Evolutionary conservation across 2,113 vertebrate species (phyloP).

Genomic region (Prochilodus magdalenae): DNA sequence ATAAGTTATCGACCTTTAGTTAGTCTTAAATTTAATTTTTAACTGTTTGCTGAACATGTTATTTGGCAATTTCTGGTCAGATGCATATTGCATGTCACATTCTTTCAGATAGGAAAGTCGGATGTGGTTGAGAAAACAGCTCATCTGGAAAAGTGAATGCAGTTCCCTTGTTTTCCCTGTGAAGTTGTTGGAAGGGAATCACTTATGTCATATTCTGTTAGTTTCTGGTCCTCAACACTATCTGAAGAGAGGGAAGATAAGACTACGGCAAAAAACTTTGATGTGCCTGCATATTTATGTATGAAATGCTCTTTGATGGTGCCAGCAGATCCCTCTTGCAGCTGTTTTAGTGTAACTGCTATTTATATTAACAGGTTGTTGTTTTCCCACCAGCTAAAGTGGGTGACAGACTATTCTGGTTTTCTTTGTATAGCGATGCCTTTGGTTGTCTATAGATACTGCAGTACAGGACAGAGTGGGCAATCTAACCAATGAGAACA

Average conservation of each 20-base stretch:
- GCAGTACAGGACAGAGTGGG: too few relatives aligned
- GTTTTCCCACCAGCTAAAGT: not conserved
- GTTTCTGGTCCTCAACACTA: not conserved
- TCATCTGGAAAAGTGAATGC: not conserved
- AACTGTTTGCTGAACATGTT: too few relatives aligned
- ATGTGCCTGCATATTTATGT: conserved; percentile 22
- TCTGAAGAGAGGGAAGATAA: not conserved
- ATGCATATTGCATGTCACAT: too few relatives aligned
- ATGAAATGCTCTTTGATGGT: conserved; percentile 1
- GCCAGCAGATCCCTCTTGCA: not conserved
- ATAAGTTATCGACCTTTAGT: too few relatives aligned
- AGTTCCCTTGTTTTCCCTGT: not conserved
- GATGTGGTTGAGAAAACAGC: not conserved
- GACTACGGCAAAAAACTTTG: not conserved
- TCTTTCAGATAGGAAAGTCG: too few relatives aligned
- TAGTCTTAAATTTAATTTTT: too few relatives aligned
- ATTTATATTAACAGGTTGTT: not conserved
- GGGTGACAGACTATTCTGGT: not conserved
- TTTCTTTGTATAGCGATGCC: not conserved
- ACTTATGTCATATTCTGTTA: not conserved
- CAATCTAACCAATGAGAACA: too few relatives aligned
- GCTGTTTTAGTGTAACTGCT: not conserved
- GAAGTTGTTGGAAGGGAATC: not conserved
- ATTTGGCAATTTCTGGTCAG: too few relatives aligned
- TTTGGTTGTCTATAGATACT: not conserved